Evolutionary conservation across 2,797 vertebrate species (phyloP).

Genomic region (Neosilurus hyrtlii): DNA sequence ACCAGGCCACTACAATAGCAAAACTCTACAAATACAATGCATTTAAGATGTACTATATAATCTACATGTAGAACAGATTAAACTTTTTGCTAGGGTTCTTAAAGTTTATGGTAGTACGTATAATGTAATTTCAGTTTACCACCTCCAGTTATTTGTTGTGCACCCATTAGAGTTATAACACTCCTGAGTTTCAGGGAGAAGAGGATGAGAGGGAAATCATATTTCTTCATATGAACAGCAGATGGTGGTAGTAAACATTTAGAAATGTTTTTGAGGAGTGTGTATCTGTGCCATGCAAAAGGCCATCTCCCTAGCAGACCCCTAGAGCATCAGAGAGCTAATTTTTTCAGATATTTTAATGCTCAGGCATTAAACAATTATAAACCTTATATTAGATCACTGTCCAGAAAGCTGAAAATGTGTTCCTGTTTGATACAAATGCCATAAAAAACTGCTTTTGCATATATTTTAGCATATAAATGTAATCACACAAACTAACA

Average conservation of each 20-base stretch:
- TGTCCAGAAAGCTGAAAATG: neutral
- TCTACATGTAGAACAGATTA: neutral
- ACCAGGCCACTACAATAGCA: neutral
- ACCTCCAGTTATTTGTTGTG: neutral
- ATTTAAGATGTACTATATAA: neutral
- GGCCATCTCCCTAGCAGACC: neutral
- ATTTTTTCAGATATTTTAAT: neutral
- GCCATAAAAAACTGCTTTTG: too few relatives aligned
- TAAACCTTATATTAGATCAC: too few relatives aligned
- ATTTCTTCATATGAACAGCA: conserved; percentile 71
- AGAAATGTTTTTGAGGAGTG: conserved; percentile 36
- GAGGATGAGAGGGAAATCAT: conserved; percentile 27
- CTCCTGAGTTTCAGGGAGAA: neutral
- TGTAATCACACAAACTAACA: neutral
- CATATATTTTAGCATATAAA: too few relatives aligned
- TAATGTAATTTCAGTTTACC: neutral
- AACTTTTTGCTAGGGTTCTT: neutral
- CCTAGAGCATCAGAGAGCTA: neutral
- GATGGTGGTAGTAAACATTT: conserved; percentile 77
- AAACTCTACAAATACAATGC: neutral
- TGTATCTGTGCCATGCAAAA: neutral
- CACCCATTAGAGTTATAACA: neutral
- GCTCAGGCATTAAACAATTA: neutral
- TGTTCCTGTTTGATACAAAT: neutral
- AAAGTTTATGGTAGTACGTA: neutral